Evolutionary conservation across 1,140 invertebrate species (phyloP), one percentile per base, ranked within the genome.

Genomic region (Acromyrmex echinatior): DNA sequence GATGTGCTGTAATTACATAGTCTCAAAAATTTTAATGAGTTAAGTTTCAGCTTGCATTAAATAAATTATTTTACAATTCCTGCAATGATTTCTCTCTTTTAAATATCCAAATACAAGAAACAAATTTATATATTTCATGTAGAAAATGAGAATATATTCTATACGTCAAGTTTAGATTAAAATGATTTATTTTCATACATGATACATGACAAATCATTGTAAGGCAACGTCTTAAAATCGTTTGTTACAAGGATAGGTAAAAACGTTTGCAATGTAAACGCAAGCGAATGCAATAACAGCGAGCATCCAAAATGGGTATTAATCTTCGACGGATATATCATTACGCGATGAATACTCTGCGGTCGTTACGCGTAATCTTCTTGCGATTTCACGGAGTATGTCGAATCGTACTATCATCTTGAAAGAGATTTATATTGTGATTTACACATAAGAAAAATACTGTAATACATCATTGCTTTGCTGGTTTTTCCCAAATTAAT

Each of bases 311-410:
- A 91, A 91, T 88, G 65, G 85, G 87, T 84, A 90, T 90, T 91
- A 92, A 86, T 88, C 87, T 91, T 92, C 86, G 80, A 81, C 80
- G 86, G 90, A 93, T 88, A 89, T 91, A 88, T 90, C 68, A 86
- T 90, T 88, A 77, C 31, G 45, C 74, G n/a, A 28, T 35, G 53
- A 58, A 86, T 68, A 60, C 51, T 28, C 21, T 31, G 31, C n/a
- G 21, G 21, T 45, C 25, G 25, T 88, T 81, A 71, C 70, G 31
- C 56, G 82, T 81, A 88, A 86, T 88, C 87, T 62, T 86, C 65
- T 81, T 86, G 77, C 77, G 62, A 88, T 86, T 89, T 88, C 56
- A 86, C 77, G 63, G 62, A 49, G 25, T 49, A 79, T n/a, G 21
- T 28, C 78, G 53, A 86, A 82, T 84, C n/a, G 51, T 49, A 25